Evolutionary conservation across 2,113 vertebrate genomes (phyloP), one percentile per base, ranked within the genome.

Genomic region (Oenanthe melanoleuca): DNA sequence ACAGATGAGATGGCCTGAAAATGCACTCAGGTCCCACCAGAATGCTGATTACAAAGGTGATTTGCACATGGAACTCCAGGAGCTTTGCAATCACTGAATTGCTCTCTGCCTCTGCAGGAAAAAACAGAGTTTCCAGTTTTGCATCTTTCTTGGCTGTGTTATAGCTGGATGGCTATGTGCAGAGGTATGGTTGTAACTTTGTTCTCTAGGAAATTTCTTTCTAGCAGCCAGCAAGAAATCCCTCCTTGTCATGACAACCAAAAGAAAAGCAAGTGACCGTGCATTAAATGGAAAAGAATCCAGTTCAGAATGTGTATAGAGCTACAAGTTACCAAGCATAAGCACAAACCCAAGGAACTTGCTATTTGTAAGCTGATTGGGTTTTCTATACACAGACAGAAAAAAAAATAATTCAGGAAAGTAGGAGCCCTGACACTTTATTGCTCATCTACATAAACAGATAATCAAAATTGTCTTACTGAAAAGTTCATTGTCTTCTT

Each of bases 321-420:
- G 52, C 83, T 93, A 98, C 97, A 95, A 98, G 97, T 98, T 97
- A 97, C 96, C 92, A 86, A 97, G 95, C 86, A 96, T 97, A 98
- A 99, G 98, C 97, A 98, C 97, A 98, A 98, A 95, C 95, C 83
- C 96, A 97, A 78, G 94, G 80, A 95, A 97, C 97, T 97, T 92
- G 84, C 40, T 92, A 70, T 90, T 92, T 94, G 85, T 85, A 90
- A 69, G 71, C 70, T 72, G 45, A 52, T 49, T 70, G 80, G 6
- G 53, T 80, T 87, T 93, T 61, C 57, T 44, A 44, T 21, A 61
- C 17, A 40, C 14, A 53, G 52, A 29, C 9, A 53, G 22, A 47
- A 66, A 66, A 34, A 14, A 34, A 14, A 24, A 42, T 5, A 29
- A 4, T 7, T 11, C 24, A 71, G 31, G 25, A 26, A 49, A 37